phyloP scores from a whole-genome alignment of 2,888 invertebrate genomes.

The Synanthedon formicaeformis region DNA sequence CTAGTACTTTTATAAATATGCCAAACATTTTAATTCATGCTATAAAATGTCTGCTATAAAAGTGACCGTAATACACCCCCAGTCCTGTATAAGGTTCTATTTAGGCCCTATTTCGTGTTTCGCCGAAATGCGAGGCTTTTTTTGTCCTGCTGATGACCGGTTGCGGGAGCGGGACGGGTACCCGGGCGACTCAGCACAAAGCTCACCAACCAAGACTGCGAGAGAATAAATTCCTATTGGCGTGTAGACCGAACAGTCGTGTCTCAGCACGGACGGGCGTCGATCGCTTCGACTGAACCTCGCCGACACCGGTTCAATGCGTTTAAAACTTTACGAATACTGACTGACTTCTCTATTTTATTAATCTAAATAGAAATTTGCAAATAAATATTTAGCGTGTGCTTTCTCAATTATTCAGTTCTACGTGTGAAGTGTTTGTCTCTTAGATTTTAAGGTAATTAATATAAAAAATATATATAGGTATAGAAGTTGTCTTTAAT shows the following conservation, averaged over 20 bases:
- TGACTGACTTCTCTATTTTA: too few relatives aligned
- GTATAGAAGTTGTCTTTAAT: conserved; percentile 28
- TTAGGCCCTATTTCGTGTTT: conserved; percentile 46
- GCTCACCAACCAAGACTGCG: conserved; percentile 38
- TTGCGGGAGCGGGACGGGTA: conserved; percentile 49
- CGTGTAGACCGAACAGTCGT: conserved; percentile 29
- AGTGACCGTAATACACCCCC: background rate
- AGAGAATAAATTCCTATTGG: conserved; percentile 1
- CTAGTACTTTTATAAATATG: too few relatives aligned
- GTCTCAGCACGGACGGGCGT: conserved; percentile 45
- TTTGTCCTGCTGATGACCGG: conserved; percentile 53
- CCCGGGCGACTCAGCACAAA: conserved; percentile 30
- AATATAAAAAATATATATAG: too few relatives aligned
- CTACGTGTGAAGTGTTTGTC: conserved; percentile 18
- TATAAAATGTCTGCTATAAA: background rate
- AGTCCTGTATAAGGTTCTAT: conserved; percentile 23
- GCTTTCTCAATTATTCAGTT: conserved; percentile 6
- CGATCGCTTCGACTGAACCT: conserved; percentile 28
- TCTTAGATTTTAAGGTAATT: conserved; percentile 3
- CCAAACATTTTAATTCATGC: background rate
- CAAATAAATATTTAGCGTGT: conserved; percentile 19
- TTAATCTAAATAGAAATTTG: too few relatives aligned
- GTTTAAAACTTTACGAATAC: conserved; percentile 57
- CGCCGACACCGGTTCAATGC: conserved; percentile 22
- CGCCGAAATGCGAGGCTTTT: conserved; percentile 60